A percentile compares a stretch with the other conserved stretches of the same genome.
These are phyloP conservation scores for Torymus texanus DNA, from an alignment of 2,888 invertebrate genomes.

Conservation along the genomic window DNA sequence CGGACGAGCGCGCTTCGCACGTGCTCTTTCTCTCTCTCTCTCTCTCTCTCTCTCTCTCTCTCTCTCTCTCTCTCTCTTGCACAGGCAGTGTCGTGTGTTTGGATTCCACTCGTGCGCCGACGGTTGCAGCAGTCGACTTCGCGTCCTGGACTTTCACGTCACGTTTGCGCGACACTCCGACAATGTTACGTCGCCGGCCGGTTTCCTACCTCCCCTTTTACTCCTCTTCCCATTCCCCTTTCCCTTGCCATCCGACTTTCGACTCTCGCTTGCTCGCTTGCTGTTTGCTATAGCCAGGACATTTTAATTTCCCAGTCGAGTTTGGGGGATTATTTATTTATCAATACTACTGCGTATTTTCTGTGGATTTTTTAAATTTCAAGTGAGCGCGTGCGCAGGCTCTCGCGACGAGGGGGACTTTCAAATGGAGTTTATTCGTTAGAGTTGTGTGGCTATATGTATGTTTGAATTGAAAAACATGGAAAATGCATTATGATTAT, in stretches of 20 bases:
- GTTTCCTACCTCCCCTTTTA: no score
- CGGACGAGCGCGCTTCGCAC: background rate
- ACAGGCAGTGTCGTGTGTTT: constrained; percentile 38
- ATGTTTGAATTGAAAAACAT: no score
- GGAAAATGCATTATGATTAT: no score
- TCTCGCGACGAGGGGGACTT: no score
- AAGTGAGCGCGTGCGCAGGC: no score
- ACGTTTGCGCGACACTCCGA: constrained; percentile 55
- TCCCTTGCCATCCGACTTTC: constrained; percentile 8
- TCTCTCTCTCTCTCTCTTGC: background rate
- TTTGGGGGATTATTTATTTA: constrained; percentile 26
- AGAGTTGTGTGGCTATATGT: no score
- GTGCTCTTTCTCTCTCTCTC: background rate
- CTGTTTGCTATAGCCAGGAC: constrained; percentile 28
- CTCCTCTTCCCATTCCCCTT: no score
- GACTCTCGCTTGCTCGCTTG: background rate
- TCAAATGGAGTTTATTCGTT: no score
- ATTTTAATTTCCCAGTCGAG: constrained; percentile 33
- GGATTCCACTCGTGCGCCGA: constrained; percentile 46
- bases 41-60: background rate
- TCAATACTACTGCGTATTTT: background rate
- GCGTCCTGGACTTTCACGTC: constrained; percentile 50
- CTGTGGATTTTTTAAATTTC: no score
- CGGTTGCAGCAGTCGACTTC: constrained; percentile 12
- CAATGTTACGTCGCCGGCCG: constrained; percentile 20